phyloP scores from a whole-genome alignment of 2,113 vertebrate species.

The Oryzias celebensis region DNA sequence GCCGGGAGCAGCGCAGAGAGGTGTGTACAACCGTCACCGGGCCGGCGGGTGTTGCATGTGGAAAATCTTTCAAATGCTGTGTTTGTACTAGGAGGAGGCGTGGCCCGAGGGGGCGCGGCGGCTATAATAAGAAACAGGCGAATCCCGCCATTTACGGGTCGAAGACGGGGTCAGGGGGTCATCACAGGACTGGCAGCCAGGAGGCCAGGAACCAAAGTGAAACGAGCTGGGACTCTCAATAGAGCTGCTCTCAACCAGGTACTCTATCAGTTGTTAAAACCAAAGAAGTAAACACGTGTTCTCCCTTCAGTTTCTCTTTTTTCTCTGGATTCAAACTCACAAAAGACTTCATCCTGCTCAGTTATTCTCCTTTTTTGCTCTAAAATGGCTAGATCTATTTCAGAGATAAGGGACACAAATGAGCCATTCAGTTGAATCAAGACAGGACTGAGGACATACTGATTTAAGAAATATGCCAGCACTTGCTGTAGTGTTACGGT shows the following conservation, averaged over 20 bases:
- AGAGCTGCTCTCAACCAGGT: constrained; percentile 84
- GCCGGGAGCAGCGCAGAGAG: constrained; percentile 78
- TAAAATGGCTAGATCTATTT: too few relatives aligned
- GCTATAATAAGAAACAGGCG: constrained; percentile 77
- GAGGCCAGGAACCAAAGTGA: constrained; percentile 79
- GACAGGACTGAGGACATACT: too few relatives aligned
- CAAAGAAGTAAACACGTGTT: too few relatives aligned
- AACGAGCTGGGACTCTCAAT: constrained; percentile 84
- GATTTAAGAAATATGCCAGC: too few relatives aligned
- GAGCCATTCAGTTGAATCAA: too few relatives aligned
- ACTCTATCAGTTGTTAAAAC: not conserved
- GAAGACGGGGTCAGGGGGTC: constrained; percentile 84
- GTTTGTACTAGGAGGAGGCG: constrained; percentile 36
- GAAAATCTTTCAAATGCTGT: not conserved
- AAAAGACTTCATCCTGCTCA: too few relatives aligned
- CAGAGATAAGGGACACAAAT: too few relatives aligned
- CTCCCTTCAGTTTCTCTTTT: too few relatives aligned
- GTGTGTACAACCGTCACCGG: constrained; percentile 55
- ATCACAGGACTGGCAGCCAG: constrained; percentile 88
- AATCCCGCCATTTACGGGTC: constrained; percentile 64
- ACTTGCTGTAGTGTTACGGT: too few relatives aligned
- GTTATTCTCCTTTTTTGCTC: too few relatives aligned
- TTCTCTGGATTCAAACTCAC: too few relatives aligned
- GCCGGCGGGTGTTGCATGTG: not conserved
- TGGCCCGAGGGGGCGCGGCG: constrained; percentile 74